phyloP scores from a whole-genome alignment of 2,113 vertebrate genomes.

The Anarrhichthys ocellatus region DNA sequence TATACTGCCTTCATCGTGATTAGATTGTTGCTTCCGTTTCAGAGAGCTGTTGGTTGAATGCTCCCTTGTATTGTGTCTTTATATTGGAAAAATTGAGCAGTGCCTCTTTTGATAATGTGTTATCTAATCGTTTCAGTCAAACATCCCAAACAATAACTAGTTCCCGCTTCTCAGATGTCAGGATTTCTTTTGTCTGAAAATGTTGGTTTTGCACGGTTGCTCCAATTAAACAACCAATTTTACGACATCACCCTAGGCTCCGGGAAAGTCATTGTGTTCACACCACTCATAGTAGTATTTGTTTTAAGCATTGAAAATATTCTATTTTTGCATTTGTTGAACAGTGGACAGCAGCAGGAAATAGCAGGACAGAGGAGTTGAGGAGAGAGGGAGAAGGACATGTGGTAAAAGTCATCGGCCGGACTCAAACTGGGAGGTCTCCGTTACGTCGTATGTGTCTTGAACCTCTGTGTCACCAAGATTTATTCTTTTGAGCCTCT shows the following conservation, averaged over 20 bases:
- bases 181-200: not conserved
- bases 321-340: constrained; percentile 10
- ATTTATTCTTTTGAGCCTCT: constrained; percentile 4
- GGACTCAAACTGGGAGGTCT: not conserved
- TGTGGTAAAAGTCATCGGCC: constrained; percentile 34
- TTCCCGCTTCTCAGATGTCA: no score
- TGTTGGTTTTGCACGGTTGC: not conserved
- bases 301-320: constrained; percentile 1
- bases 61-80: not conserved
- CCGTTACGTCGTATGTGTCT: not conserved
- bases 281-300: not conserved
- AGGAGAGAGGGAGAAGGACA: not conserved
- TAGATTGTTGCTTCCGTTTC: not conserved
- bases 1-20: constrained; percentile 14
- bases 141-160: no score
- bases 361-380: constrained; percentile 12
- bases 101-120: not conserved
- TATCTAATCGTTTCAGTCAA: not conserved
- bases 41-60: not conserved
- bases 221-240: not conserved
- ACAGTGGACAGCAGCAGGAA: constrained; percentile 16
- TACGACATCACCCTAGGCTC: not conserved
- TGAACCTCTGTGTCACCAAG: not conserved
- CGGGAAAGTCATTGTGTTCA: not conserved
- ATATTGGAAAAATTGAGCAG: no score